phyloP scores from a whole-genome alignment of 2,797 vertebrate species.

The Petrocephalus schoutedeni region DNA sequence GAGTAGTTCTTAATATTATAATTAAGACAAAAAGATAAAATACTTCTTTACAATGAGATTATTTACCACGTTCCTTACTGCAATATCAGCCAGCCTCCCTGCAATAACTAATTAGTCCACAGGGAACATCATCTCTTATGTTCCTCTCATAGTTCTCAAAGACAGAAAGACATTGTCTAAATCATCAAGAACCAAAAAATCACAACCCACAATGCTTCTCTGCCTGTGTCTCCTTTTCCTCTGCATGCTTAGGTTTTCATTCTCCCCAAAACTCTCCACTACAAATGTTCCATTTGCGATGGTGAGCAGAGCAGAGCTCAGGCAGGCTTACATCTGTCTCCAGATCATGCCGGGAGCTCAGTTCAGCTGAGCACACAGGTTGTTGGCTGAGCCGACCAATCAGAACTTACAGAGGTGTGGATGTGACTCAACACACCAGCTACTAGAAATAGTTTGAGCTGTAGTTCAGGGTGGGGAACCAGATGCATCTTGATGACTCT shows the following conservation, averaged over 20 bases:
- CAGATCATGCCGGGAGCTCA: not conserved
- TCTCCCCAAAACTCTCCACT: not conserved
- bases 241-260: not conserved
- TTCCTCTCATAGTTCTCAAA: not conserved
- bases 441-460: not conserved
- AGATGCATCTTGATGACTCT: not conserved
- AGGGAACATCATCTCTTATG: not conserved
- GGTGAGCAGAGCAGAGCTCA: not conserved
- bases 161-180: constrained; percentile 16
- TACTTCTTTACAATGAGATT: not conserved
- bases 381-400: not conserved
- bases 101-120: not conserved
- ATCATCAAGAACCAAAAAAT: constrained; percentile 37
- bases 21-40: not conserved
- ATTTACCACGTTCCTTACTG: not conserved
- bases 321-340: not conserved
- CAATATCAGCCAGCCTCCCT: not conserved
- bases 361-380: not conserved
- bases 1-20: not conserved
- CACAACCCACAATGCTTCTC: constrained; percentile 13
- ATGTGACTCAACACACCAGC: not conserved
- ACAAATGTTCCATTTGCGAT: not conserved
- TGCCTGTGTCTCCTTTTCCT: not conserved
- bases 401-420: not conserved
- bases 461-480: not conserved